Conservation (phyloP, 2,797 vertebrate species). For the Tangara arthus region DNA sequence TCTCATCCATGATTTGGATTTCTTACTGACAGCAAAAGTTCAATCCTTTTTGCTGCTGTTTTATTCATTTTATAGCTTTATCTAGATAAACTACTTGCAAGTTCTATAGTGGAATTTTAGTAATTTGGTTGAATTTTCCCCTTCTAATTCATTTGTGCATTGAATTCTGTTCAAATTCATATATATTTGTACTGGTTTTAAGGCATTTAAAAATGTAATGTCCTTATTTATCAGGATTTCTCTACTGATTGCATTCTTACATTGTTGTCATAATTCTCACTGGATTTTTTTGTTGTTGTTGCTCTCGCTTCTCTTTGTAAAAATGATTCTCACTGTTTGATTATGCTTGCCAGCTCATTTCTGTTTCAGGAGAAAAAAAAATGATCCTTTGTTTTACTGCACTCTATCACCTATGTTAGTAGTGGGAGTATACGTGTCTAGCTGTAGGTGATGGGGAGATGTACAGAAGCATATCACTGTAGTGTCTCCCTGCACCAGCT, state of each 20-base stretch:
- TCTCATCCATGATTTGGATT: background rate
- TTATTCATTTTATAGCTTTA: background rate
- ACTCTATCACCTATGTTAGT: background rate
- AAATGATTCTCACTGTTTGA: conserved; percentile 17
- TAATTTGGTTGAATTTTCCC: background rate
- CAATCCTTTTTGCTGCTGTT: background rate
- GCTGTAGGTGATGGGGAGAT: background rate
- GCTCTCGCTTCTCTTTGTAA: background rate
- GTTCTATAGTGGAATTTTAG: background rate
- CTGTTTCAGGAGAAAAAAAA: background rate
- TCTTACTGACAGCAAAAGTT: conserved; percentile 47
- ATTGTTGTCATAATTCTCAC: background rate
- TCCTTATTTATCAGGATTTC: conserved; percentile 18
- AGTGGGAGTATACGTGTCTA: background rate
- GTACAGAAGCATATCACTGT: background rate
- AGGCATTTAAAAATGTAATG: background rate
- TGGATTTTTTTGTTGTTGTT: background rate
- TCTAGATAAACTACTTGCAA: background rate
- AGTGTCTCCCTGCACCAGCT: background rate
- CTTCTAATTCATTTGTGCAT: background rate
- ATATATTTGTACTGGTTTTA: background rate
- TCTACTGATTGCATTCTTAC: conserved; percentile 21
- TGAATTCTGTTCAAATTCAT: conserved; percentile 16
- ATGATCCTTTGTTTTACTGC: background rate
- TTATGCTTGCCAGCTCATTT: conserved; percentile 37